These are phyloP conservation scores for Apomyelois bistriatella DNA, from an alignment of 2,888 invertebrate genomes.

Conservation along the genomic window DNA sequence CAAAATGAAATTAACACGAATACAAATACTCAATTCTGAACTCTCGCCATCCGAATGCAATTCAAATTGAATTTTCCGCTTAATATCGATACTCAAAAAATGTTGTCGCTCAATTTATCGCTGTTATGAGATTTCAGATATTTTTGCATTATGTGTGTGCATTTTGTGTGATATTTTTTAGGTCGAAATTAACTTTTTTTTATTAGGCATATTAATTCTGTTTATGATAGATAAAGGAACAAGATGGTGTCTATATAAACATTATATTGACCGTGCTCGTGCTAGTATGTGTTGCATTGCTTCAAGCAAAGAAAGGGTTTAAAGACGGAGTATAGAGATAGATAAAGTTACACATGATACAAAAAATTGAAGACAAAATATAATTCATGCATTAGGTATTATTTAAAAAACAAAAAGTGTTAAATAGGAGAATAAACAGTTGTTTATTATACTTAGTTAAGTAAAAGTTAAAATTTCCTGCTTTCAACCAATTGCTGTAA, in stretches of 20 bases:
- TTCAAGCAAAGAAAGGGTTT: background rate
- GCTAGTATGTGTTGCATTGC: background rate
- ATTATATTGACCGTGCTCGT: background rate
- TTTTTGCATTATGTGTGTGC: background rate
- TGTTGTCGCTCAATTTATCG: background rate
- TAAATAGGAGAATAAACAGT: too few species aligned
- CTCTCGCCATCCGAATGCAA: slow-evolving; percentile 1
- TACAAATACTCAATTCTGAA: background rate
- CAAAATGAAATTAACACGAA: slow-evolving; percentile 6
- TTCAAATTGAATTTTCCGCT: slow-evolving; percentile 8
- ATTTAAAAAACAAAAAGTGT: too few species aligned
- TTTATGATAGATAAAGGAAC: background rate
- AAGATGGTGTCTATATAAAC: background rate
- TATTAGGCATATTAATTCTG: too few species aligned
- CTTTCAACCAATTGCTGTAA: too few species aligned
- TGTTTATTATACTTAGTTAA: too few species aligned
- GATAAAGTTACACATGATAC: background rate
- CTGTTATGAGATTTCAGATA: background rate
- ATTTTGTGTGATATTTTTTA: background rate
- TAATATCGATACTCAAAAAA: too few species aligned
- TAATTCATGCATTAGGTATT: too few species aligned
- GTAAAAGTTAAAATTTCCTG: too few species aligned
- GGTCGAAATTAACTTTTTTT: background rate
- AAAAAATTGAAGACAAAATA: too few species aligned
- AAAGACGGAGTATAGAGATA: background rate